Base-by-base conservation (phyloP, 2,888 invertebrate species). In the Tiphia femorata region DNA sequence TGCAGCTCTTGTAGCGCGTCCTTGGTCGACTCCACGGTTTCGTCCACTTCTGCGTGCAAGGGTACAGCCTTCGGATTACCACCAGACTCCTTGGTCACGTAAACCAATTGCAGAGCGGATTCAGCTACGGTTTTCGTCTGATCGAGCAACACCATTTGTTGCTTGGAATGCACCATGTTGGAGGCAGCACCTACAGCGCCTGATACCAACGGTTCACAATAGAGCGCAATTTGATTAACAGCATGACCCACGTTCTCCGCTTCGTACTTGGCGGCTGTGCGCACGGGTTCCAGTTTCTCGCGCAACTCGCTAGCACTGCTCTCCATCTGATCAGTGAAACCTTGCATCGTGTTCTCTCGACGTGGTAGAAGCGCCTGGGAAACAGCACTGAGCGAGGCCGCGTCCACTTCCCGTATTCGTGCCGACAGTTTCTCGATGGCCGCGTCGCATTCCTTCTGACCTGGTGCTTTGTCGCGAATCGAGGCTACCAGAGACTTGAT, bases 91-190 rank as follows among this genome's bases (percentile, higher is more conserved):
- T 95, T 95, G 1, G 94, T 90, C 0, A 93, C 91, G 66, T 92
- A 91, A 42, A 97, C 88, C 58, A 97, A 86, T 73, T 96, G 94
- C 3, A 95, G 86, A 2, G 94, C 91, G n/a, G 95, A 93, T 85
- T 99, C 99, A 0, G 95, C 89, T 48, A 98, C 96, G 0, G 98
- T 97, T 81, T 98, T 94, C 1, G 95, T 90, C 84, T 97, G 95
- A 79, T 97, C 95, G 58, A 99, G 86, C 49, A 98, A 85, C 41
- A 90, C 88, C 80, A 92, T 92, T 84, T 98, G 98, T 71, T 93
- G 92, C 76, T 90, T 90, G 0, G 95, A 93, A 82, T 96, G 96
- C 4, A 93, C 89, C 82, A 95, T 92, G 78, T 94, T 92, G 0
- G 97, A 96, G 1, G 94, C 93, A 1, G 92, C 92, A n/a, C 96